Evolutionary conservation across 2,888 invertebrate genomes (phyloP).

Genomic region (Ennomos quercinarius): DNA sequence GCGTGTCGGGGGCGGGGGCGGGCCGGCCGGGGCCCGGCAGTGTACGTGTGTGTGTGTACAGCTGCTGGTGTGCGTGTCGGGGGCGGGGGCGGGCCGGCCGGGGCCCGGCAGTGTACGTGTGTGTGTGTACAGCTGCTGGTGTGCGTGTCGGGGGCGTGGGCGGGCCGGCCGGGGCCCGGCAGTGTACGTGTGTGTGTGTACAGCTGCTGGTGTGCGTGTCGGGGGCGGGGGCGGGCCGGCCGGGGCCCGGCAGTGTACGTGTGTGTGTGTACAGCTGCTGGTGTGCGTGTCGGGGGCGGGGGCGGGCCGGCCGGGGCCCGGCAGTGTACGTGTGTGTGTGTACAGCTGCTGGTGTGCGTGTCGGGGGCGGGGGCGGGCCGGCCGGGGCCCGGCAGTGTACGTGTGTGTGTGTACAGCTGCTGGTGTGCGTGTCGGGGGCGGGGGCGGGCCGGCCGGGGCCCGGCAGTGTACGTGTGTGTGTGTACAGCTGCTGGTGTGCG

Average conservation of each 20-base stretch:
- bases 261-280: conserved; percentile 92
- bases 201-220: conserved; percentile 95
- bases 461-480: conserved; percentile 53
- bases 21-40: too few species aligned
- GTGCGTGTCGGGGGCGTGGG: conserved; percentile 96
- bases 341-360: conserved; percentile 71
- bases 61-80: conserved; percentile 3
- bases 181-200: conserved; percentile 97
- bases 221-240: conserved; percentile 91
- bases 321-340: too few species aligned
- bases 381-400: conserved; percentile 91
- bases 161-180: too few species aligned
- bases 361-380: conserved; percentile 65
- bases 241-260: conserved; percentile 87
- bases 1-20: conserved; percentile 94
- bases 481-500: conserved; percentile 62
- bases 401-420: conserved; percentile 88
- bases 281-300: conserved; percentile 97
- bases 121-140: conserved; percentile 90
- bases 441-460: conserved; percentile 96
- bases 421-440: conserved; percentile 77
- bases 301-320: conserved; percentile 95
- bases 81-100: too few species aligned
- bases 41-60: conserved; percentile 62
- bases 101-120: too few species aligned